Conservation (phyloP, 2,113 vertebrate species). For the Panurus biarmicus region DNA sequence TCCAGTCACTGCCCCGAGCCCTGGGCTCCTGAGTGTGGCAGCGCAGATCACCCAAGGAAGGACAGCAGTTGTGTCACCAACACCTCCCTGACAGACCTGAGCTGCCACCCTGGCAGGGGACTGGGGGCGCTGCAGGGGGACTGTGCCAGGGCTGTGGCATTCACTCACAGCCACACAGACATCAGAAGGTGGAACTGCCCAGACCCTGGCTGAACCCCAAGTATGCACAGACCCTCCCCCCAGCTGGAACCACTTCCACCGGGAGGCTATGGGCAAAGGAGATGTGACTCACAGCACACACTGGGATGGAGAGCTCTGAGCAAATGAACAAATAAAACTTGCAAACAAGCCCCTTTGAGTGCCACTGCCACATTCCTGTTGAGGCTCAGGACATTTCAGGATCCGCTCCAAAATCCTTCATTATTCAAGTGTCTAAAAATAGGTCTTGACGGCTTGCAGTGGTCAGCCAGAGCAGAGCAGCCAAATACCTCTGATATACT, state of each 20-base stretch:
- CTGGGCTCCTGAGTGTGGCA: neutral
- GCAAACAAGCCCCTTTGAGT: neutral
- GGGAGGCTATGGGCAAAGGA: neutral
- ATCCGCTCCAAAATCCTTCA: neutral
- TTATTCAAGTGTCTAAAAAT: slow-evolving; percentile 16
- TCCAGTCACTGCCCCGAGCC: neutral
- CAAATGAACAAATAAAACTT: neutral
- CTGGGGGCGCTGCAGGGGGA: neutral
- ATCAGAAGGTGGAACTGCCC: neutral
- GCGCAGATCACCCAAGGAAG: neutral
- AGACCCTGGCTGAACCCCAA: neutral
- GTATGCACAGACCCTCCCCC: neutral
- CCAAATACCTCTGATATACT: neutral
- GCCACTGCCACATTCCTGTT: neutral
- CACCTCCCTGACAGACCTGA: neutral
- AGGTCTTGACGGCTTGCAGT: neutral
- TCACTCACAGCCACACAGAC: neutral
- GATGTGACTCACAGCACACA: neutral
- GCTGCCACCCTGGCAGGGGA: neutral
- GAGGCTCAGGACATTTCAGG: neutral
- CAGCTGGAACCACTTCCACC: accelerated
- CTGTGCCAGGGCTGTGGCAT: neutral
- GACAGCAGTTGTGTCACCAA: neutral
- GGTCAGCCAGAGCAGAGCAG: neutral
- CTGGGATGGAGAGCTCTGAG: neutral